Evolutionary conservation across 2,888 invertebrate species (phyloP), one percentile per base, ranked within the genome.

Genomic region (Didymodactylos carnosus): DNA sequence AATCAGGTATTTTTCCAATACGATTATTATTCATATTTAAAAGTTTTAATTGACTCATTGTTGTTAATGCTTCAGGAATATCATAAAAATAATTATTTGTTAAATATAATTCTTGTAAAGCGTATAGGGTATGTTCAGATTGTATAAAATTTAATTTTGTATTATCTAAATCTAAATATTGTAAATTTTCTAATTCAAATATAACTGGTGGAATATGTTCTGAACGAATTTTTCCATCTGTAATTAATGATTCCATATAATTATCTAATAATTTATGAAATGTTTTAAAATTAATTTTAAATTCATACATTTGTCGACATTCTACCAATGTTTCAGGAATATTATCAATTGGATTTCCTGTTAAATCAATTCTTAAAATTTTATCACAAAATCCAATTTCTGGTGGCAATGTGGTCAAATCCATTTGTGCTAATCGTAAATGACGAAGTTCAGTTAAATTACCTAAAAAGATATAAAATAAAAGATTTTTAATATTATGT

Each of bases 301-400:
- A 77, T 14, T 78, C 79, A 69, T 78, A 77, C 73, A 83, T 78
- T 72, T 80, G 80, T 8, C 79, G 78, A 77, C 83, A 78, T 77
- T 83, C 82, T 0, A 80, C 79, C 23, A 83, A 77, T 0, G 81
- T 82, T 75, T 83, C 83, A 0, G 83, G 83, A 41, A 83, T 77
- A 7, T 78, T 80, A 74, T 82, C 81, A 7, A 83, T 82, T n/a
- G 78, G 77, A 77, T 83, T 83, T 0, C 83, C 83, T 79, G 81
- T 82, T 72, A 83, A 76, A 19, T 80, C 76, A n/a, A 83, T 77
- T 74, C 80, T 80, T 76, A 81, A 80, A 35, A 83, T 77, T 43
- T 82, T 80, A 76, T 83, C 82, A 77, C 83, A 83, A 77, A 79
- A 81, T 8, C 82, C 83, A 43, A 83, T 81, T 77, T 83, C 83